A percentile compares a stretch with the other conserved stretches of the same genome.
These are phyloP conservation scores for Agrochola litura DNA, from an alignment of 2,888 invertebrate species.

Conservation along the genomic window DNA sequence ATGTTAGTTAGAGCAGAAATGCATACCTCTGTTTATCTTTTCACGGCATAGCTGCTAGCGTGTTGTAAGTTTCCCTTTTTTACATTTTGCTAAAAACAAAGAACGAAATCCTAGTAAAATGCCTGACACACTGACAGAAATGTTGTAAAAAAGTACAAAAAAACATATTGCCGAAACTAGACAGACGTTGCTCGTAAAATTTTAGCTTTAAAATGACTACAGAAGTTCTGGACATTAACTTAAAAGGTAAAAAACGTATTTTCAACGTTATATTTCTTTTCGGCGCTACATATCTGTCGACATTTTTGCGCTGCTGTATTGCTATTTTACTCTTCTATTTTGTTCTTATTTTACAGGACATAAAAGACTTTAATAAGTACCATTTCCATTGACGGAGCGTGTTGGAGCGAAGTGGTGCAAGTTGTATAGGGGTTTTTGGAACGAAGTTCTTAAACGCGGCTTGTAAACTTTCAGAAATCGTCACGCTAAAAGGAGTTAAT, in stretches of 20 bases:
- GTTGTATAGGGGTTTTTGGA: background rate
- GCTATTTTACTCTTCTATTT: background rate
- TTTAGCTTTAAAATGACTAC: slow-evolving; percentile 37
- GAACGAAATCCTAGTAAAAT: background rate
- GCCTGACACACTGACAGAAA: slow-evolving; percentile 25
- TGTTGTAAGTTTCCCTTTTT: background rate
- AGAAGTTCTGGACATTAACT: slow-evolving; percentile 39
- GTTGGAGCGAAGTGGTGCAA: background rate
- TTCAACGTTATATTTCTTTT: slow-evolving; percentile 37
- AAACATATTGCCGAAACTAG: slow-evolving; percentile 25
- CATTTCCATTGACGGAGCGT: slow-evolving; percentile 1
- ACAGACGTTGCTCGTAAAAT: slow-evolving; percentile 8
- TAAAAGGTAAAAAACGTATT: slow-evolving; percentile 47
- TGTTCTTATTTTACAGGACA: background rate
- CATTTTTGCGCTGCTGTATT: slow-evolving; percentile 35
- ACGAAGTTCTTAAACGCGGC: too few species aligned
- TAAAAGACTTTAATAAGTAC: background rate
- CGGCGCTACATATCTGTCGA: slow-evolving; percentile 30
- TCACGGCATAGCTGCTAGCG: fast-evolving
- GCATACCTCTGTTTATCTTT: background rate
- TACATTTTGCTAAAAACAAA: slow-evolving; percentile 20
- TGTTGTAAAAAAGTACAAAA: slow-evolving; percentile 16
- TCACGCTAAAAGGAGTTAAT: too few species aligned
- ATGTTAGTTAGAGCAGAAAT: background rate
- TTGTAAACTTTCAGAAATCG: too few species aligned